Percentiles rank a stretch among this genome's conserved stretches.
phyloP scores from a whole-genome alignment of 2,797 vertebrate species.

The Anguilla megastoma region DNA sequence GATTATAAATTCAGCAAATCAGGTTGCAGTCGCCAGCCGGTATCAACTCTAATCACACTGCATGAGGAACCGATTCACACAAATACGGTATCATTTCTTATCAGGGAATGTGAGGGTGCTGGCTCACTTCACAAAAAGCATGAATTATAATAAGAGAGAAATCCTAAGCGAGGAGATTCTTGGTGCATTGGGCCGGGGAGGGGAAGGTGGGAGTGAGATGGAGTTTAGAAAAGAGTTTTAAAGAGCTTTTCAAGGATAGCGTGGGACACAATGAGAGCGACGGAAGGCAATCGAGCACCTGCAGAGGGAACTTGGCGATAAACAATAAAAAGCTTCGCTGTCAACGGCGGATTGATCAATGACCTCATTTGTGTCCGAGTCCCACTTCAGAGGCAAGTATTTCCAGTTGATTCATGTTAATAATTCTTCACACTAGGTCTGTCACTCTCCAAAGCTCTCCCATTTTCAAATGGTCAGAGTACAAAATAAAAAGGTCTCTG shows the following conservation, averaged over 20 bases:
- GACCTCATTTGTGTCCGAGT: slow-evolving; percentile 28
- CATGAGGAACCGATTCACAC: slow-evolving; percentile 24
- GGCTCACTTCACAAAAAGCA: neutral
- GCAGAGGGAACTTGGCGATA: neutral
- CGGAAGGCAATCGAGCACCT: neutral
- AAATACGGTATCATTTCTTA: neutral
- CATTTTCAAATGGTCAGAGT: slow-evolving; percentile 40
- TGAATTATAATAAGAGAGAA: neutral
- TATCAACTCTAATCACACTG: slow-evolving; percentile 25
- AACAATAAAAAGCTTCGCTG: neutral
- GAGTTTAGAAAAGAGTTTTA: slow-evolving; percentile 8
- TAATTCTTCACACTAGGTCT: slow-evolving; percentile 32
- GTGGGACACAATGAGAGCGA: neutral
- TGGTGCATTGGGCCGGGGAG: neutral
- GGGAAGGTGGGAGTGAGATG: neutral
- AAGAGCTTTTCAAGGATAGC: neutral
- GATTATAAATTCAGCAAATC: slow-evolving; percentile 35
- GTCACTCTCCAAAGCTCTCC: slow-evolving; percentile 19
- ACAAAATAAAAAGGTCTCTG: slow-evolving; percentile 22
- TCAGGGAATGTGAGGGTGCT: neutral
- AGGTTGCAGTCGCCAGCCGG: slow-evolving; percentile 11
- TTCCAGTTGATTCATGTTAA: slow-evolving; percentile 40
- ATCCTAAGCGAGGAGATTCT: neutral
- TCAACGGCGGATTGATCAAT: slow-evolving; percentile 28
- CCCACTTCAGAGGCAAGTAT: slow-evolving; percentile 26